Conservation (phyloP, 2,888 invertebrate genomes). For the Aphodius granarius region DNA sequence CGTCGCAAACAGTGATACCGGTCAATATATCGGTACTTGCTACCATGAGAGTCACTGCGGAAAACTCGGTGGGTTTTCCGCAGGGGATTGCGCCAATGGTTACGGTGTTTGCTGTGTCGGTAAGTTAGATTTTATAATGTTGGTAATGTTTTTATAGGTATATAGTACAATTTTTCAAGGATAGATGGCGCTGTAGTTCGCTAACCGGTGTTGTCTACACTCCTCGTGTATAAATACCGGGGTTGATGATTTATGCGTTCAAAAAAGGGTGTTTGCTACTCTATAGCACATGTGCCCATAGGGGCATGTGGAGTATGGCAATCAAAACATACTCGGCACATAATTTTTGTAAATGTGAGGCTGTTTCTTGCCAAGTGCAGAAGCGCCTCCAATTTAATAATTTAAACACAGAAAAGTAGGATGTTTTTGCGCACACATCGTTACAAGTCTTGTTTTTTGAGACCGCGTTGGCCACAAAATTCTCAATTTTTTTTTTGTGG, state of each 20-base stretch:
- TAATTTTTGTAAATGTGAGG: constrained; percentile 72
- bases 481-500: too few species aligned
- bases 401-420: too few species aligned
- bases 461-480: too few species aligned
- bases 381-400: constrained; percentile 68
- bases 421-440: too few species aligned
- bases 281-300: constrained; percentile 65
- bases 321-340: constrained; percentile 86
- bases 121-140: constrained; percentile 60
- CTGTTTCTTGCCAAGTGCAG: constrained; percentile 72
- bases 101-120: constrained; percentile 76
- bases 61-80: constrained; percentile 61
- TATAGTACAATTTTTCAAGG: too few species aligned
- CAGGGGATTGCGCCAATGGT: constrained; percentile 73
- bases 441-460: too few species aligned
- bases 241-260: constrained; percentile 6
- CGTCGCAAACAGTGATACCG: constrained; percentile 55
- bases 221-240: neutral
- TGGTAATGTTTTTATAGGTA: neutral
- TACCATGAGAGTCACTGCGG: constrained; percentile 69
- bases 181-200: neutral
- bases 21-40: constrained; percentile 70
- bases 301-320: constrained; percentile 73
- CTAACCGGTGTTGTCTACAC: neutral
- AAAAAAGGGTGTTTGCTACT: constrained; percentile 75